Conservation (phyloP, 2,888 invertebrate genomes). For the Ornithoptera alexandrae region DNA sequence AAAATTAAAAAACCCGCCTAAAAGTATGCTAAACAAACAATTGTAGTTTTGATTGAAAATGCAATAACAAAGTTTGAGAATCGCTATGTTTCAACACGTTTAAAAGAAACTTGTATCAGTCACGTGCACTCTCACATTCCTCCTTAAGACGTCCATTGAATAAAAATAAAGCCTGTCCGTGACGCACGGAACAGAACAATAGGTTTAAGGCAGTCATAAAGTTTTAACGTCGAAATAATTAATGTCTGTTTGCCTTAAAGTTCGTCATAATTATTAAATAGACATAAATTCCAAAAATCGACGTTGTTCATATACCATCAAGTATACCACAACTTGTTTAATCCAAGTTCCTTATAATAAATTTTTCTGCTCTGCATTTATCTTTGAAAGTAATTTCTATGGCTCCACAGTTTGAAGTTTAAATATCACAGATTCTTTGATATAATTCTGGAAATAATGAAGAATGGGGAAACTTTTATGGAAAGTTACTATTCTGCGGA, state of each 20-base stretch:
- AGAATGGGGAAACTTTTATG: no score
- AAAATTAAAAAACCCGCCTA: neutral
- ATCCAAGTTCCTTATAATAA: no score
- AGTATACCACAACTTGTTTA: no score
- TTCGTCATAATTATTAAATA: no score
- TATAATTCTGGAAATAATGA: no score
- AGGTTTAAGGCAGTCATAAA: neutral
- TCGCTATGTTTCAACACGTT: slow-evolving; percentile 40
- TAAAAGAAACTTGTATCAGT: slow-evolving; percentile 35
- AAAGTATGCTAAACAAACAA: neutral
- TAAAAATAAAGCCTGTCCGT: slow-evolving; percentile 19
- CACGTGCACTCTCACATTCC: slow-evolving; percentile 51
- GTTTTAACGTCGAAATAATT: neutral
- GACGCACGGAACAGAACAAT: slow-evolving; percentile 17
- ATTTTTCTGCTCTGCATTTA: no score
- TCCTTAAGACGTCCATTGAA: slow-evolving; percentile 29
- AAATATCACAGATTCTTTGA: no score
- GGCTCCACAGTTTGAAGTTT: no score
- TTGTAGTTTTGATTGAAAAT: neutral
- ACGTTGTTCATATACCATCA: no score
- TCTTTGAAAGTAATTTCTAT: no score
- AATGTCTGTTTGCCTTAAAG: no score
- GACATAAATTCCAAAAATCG: no score
- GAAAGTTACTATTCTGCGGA: neutral
- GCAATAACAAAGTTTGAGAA: slow-evolving; percentile 36